Evolutionary conservation across 2,113 vertebrate species (phyloP).

Genomic region (Dryoscopus gambensis): DNA sequence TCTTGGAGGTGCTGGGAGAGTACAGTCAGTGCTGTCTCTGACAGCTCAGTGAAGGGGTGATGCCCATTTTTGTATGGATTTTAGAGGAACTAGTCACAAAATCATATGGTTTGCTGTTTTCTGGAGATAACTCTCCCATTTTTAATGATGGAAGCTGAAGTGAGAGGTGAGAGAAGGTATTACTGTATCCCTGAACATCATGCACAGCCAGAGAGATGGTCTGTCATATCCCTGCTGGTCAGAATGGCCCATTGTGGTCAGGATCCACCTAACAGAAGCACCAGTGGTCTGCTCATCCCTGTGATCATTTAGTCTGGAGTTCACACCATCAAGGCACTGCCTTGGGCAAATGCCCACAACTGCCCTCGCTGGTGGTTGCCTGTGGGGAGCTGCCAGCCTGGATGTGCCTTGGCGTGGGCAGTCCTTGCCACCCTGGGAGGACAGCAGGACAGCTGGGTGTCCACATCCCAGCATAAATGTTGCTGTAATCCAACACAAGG

Average conservation of each 20-base stretch:
- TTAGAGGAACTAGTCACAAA: neutral
- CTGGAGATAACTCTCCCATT: neutral
- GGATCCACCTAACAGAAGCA: neutral
- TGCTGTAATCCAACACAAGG: neutral
- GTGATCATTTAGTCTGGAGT: fast-evolving
- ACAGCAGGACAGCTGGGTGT: neutral
- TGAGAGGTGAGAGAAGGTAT: neutral
- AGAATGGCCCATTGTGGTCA: neutral
- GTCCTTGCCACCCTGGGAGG: neutral
- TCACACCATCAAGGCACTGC: neutral
- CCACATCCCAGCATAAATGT: neutral
- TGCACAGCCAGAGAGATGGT: neutral
- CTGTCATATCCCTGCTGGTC: neutral
- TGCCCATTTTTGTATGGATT: neutral
- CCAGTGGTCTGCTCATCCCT: neutral
- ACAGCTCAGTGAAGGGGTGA: neutral
- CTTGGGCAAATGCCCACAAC: neutral
- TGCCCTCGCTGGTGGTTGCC: neutral
- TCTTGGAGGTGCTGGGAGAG: neutral
- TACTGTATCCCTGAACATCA: neutral
- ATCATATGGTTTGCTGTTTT: neutral
- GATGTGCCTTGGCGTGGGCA: neutral
- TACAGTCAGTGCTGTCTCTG: neutral
- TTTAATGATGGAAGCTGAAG: neutral
- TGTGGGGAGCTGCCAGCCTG: neutral